Conservation (phyloP, 2,797 vertebrate genomes). For the Pipistrellus pipistrellus region DNA sequence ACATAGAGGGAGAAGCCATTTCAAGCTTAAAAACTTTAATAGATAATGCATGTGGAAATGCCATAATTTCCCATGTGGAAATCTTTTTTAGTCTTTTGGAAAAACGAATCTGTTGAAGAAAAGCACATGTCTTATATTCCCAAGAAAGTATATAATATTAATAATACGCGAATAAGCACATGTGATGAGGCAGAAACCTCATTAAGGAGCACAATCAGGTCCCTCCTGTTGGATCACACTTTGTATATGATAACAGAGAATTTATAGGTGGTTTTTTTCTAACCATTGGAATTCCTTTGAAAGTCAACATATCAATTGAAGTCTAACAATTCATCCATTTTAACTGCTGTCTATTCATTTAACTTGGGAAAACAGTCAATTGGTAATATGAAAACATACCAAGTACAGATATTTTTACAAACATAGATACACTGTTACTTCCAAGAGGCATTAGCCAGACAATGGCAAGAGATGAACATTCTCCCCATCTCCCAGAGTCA, state of each 20-base stretch:
- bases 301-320: conserved; percentile 48
- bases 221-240: conserved; percentile 16
- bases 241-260: conserved; percentile 31
- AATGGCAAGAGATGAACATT: conserved; percentile 52
- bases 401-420: conserved; percentile 76
- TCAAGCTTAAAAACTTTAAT: conserved; percentile 57
- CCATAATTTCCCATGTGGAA: conserved; percentile 63
- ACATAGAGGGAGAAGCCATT: background rate
- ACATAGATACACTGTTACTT: conserved; percentile 76
- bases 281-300: conserved; percentile 43
- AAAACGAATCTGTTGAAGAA: conserved; percentile 65
- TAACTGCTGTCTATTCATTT: conserved; percentile 1
- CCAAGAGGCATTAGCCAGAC: conserved; percentile 73
- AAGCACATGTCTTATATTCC: conserved; percentile 34
- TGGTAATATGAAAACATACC: conserved; percentile 23
- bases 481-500: conserved; percentile 68
- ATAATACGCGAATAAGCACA: background rate
- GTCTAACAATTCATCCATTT: conserved; percentile 26
- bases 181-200: background rate
- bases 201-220: conserved; percentile 21
- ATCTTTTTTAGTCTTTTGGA: conserved; percentile 14
- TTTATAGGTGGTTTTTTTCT: background rate
- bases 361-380: conserved; percentile 67
- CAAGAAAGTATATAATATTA: background rate
- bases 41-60: conserved; percentile 73